Base-by-base conservation (phyloP, 2,888 invertebrate species). In the Andrena fulva region DNA sequence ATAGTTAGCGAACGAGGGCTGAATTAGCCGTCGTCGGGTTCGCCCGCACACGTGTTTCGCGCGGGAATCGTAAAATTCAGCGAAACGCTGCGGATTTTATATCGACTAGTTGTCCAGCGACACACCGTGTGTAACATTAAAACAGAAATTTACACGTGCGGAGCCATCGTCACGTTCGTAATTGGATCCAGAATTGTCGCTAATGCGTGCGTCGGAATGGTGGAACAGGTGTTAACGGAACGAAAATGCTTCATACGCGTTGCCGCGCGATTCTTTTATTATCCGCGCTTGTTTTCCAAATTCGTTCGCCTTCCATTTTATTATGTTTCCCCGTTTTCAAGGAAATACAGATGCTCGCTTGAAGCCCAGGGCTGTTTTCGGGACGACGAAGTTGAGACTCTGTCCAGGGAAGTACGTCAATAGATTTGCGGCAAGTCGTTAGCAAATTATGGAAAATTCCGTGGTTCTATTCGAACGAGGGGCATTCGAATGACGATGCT, bases 171-270 rank as follows among this genome's bases (percentile, higher is more conserved):
- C 63, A 42, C 35, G 48, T 69, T 42, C 50, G 69, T 77, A 79
- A 79, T 79, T 77, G 78, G 29, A 69, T 64, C 66, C 20, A 24
- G 5, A 78, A 79, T 24, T 70, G 60, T 66, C 27, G 60, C 33
- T 35, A 50, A 63, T 60, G 64, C 24, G 31, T 20, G 60, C 10
- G 20, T 20, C 12, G 35, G 52, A 70, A 42, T 12, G 10, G 42
- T 2, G 70, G 27, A 66, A 64, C 66, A 71, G 59, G 27, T 69
- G 70, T 52, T 76, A 71, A 48, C 66, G 48, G 52, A 70, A 64
- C 52, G n/a, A 10, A 33, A 52, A 24, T 31, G 7, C 20, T 27
- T 16, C 42, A 62, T 48, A 33, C 68, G 10, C 12, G 8, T 31
- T 31, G 42, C 8, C 12, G 31, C 27, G 12, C 2, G n/a, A 5